Conservation (phyloP, 2,888 invertebrate genomes). For the Dyspetes luteomarginatus region DNA sequence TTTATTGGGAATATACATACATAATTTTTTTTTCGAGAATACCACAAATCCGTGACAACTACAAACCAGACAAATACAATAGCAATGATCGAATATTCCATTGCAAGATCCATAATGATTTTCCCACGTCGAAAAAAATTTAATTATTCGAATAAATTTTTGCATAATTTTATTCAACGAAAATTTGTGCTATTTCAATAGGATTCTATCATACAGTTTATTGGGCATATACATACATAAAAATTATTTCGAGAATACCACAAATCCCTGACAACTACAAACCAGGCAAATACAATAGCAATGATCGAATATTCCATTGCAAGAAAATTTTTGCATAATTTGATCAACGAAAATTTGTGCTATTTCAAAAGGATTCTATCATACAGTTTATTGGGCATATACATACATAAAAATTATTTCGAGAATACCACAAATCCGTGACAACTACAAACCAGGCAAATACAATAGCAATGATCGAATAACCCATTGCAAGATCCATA, state of each 20-base stretch:
- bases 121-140: too few relatives aligned
- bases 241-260: constrained; percentile 53
- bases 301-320: constrained; percentile 36
- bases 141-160: too few relatives aligned
- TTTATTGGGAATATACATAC: too few relatives aligned
- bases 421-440: constrained; percentile 37
- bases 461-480: constrained; percentile 21
- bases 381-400: too few relatives aligned
- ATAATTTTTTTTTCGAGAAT: constrained; percentile 48
- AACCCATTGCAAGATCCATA: constrained; percentile 29
- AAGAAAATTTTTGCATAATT: too few relatives aligned
- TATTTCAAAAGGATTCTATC: too few relatives aligned
- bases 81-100: constrained; percentile 34
- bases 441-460: constrained; percentile 27
- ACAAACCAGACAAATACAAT: constrained; percentile 21
- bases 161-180: too few relatives aligned
- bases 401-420: constrained; percentile 63
- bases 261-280: constrained; percentile 25
- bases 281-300: constrained; percentile 9
- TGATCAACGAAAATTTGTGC: too few relatives aligned
- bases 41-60: constrained; percentile 27
- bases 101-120: constrained; percentile 13
- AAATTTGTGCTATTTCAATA: too few relatives aligned
- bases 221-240: constrained; percentile 63
- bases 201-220: background rate